Percentiles rank a stretch among this genome's conserved stretches.
Conservation (phyloP, 1,140 invertebrate species). For the Penaeus japonicus region DNA sequence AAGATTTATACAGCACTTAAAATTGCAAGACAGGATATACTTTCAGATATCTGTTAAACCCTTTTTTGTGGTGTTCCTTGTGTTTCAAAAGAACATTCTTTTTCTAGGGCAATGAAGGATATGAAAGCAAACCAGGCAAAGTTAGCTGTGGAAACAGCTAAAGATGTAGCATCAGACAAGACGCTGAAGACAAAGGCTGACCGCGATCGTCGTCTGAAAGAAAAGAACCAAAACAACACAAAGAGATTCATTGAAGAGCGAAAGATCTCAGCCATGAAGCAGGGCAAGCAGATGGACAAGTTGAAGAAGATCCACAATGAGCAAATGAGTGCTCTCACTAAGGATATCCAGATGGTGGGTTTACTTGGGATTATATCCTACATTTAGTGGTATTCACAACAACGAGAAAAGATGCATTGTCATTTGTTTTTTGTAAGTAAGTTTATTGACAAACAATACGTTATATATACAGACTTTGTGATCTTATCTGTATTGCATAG, state of each 20-base stretch:
- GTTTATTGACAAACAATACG: no score
- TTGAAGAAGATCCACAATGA: conserved; percentile 91
- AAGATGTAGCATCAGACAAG: conserved; percentile 94
- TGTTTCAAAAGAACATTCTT: conserved; percentile 24
- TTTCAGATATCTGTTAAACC: not conserved
- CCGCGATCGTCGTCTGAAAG: conserved; percentile 88
- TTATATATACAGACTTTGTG: no score
- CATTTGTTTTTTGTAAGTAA: no score
- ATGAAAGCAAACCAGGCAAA: conserved; percentile 95
- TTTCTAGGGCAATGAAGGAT: conserved; percentile 88
- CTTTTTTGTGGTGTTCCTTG: not conserved
- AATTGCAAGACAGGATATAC: no score
- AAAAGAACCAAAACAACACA: conserved; percentile 98
- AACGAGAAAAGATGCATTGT: not conserved
- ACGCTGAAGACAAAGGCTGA: conserved; percentile 97
- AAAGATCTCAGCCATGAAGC: conserved; percentile 85
- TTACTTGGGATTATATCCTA: conserved; percentile 27
- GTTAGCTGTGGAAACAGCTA: conserved; percentile 94
- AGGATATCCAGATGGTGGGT: conserved; percentile 77
- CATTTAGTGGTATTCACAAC: not conserved
- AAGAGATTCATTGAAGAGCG: conserved; percentile 99
- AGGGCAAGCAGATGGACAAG: conserved; percentile 92
- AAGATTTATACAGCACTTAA: no score
- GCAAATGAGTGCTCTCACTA: conserved; percentile 87
- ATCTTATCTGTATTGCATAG: no score